Evolutionary conservation across 2,888 invertebrate genomes (phyloP).

Genomic region (Drosophila nigritarsus): DNA sequence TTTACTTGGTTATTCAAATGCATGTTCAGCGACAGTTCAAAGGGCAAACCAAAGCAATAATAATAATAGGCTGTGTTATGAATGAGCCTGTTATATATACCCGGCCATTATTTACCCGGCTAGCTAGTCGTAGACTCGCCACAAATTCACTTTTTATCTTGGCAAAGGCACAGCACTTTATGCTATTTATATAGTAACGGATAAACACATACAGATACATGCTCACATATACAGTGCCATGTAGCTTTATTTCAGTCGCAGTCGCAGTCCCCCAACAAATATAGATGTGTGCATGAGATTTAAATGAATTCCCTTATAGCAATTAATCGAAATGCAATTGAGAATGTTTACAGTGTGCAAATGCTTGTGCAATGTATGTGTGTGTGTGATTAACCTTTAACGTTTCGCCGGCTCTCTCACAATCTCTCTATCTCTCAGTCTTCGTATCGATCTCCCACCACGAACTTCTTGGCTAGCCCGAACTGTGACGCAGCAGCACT

Average conservation of each 20-base stretch:
- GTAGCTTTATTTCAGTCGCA: neutral
- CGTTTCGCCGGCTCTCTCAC: neutral
- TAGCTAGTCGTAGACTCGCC: neutral
- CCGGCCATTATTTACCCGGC: conserved; percentile 14
- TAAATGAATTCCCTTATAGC: neutral
- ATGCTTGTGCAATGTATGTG: neutral
- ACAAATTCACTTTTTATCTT: conserved; percentile 23
- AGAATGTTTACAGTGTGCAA: conserved; percentile 2
- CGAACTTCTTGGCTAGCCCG: neutral
- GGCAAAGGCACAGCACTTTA: conserved; percentile 6
- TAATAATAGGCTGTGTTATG: conserved; percentile 15
- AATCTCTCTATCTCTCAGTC: neutral
- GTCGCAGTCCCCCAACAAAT: conserved; percentile 2
- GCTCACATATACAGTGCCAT: neutral
- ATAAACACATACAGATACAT: conserved; percentile 8
- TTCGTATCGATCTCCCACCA: conserved; percentile 10
- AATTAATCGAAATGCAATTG: conserved; percentile 11
- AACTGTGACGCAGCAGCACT: conserved; percentile 18
- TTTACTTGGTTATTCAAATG: neutral
- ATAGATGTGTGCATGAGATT: conserved; percentile 2
- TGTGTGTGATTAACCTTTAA: neutral
- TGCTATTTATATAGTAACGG: conserved; percentile 26
- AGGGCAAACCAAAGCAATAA: conserved; percentile 19
- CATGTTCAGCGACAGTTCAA: conserved; percentile 23
- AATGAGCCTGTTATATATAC: conserved; percentile 15